These are phyloP conservation scores for Heterohyrax brucei DNA, from an alignment of 2,797 vertebrate genomes.

Conservation along the genomic window DNA sequence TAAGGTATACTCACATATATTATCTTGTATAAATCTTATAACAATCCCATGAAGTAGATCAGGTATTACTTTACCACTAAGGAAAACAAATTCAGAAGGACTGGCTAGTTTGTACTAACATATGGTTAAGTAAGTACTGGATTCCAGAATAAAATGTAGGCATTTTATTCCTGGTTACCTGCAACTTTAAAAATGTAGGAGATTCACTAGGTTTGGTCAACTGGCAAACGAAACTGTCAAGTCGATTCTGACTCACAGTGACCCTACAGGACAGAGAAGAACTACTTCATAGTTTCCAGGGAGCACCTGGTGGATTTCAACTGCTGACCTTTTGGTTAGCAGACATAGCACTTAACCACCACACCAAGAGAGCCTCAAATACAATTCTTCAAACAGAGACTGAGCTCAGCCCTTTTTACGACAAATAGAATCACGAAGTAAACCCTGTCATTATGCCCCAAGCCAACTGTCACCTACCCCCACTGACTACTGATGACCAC, in stretches of 20 bases:
- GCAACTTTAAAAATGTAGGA: background rate
- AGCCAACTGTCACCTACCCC: conserved; percentile 93
- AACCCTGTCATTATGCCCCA: conserved; percentile 78
- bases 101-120: background rate
- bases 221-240: background rate
- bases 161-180: conserved; percentile 48
- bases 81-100: conserved; percentile 53
- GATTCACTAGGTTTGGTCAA: background rate
- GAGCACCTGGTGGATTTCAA: too few relatives aligned
- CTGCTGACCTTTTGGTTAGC: too few relatives aligned
- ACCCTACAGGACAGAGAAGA: too few relatives aligned
- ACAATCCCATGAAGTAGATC: conserved; percentile 41
- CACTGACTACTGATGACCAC: conserved; percentile 99
- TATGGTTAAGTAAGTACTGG: background rate
- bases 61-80: background rate
- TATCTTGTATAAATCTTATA: conserved; percentile 23
- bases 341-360: too few relatives aligned
- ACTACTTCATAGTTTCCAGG: too few relatives aligned
- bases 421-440: background rate
- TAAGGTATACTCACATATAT: conserved; percentile 11
- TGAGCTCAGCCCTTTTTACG: background rate
- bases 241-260: too few relatives aligned
- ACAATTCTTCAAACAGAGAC: conserved; percentile 36
- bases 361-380: background rate
- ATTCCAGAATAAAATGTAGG: conserved; percentile 32